Evolutionary conservation across 2,797 vertebrate genomes (phyloP), one percentile per base, ranked within the genome.

Genomic region (Rhyacichthys aspro): DNA sequence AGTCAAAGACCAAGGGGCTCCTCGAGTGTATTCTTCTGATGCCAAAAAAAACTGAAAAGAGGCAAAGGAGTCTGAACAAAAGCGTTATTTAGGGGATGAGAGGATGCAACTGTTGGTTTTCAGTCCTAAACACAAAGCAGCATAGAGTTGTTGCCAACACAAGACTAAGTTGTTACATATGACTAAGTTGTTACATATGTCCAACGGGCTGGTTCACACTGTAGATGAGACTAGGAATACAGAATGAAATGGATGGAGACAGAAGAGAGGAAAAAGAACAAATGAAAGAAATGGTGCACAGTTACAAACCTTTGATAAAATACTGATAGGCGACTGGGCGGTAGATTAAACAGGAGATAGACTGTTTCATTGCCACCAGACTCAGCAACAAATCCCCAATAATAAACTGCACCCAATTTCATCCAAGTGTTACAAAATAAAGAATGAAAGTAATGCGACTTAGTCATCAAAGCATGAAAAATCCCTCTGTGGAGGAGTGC

Each of bases 351-450:
- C 74, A 80, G 53, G 59, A 84, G 68, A 69, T 73, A 72, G 85
- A 82, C 62, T 60, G 66, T 78, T 86, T 86, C 70, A 86, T 80
- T 76, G 73, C 68, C 65, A 70, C 65, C 55, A 59, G 23, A 28
- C 4, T 58, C 33, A 61, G 77, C 76, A 76, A 85, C 73, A 88
- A 91, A 91, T 89, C 80, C 83, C 81, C 53, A 79, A 86, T 90
- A 83, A 89, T 88, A 90, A 72, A 85, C 83, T 81, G 78, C 71
- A 70, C 82, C 72, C 81, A 87, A 78, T 90, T 87, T 86, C 58
- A 71, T 73, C 77, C 57, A 63, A 72, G 79, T 56, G 60, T 67
- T 56, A 59, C 55, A 80, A 85, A 83, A 89, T 86, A 86, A 86
- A 79, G 79, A 81, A 84, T 82, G 78, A 86, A 80, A 82, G 61